Evolutionary conservation across 2,888 invertebrate genomes (phyloP).

Genomic region (Caenorhabditis macrosperma): DNA sequence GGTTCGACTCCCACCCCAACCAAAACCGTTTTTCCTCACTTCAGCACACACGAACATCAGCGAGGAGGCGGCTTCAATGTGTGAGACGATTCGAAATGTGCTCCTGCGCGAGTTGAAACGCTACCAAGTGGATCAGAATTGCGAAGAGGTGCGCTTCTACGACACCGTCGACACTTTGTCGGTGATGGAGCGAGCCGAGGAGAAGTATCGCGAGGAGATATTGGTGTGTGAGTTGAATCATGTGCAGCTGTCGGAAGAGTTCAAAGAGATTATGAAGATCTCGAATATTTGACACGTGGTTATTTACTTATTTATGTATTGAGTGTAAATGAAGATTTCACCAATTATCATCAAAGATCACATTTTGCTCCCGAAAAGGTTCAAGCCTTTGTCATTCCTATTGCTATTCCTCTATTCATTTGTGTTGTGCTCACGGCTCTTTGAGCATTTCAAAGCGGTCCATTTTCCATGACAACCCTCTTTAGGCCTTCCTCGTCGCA

Average conservation of each 20-base stretch:
- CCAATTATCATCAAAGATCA: too few relatives aligned
- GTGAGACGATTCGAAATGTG: conserved; percentile 17
- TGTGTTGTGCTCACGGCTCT: too few relatives aligned
- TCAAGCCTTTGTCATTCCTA: too few relatives aligned
- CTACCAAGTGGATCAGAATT: conserved; percentile 1
- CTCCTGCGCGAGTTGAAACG: conserved; percentile 16
- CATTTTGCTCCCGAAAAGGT: too few relatives aligned
- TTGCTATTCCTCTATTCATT: too few relatives aligned
- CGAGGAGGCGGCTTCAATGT: not conserved
- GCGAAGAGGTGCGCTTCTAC: conserved; percentile 1
- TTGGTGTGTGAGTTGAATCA: conserved; percentile 24
- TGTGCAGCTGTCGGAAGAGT: conserved; percentile 14
- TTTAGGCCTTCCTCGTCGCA: too few relatives aligned
- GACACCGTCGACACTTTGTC: not conserved
- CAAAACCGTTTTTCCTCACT: too few relatives aligned
- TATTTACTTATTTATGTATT: too few relatives aligned
- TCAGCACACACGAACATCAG: conserved; percentile 28
- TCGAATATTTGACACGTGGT: not conserved
- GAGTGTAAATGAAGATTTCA: too few relatives aligned
- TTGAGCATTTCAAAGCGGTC: too few relatives aligned
- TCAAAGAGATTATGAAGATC: not conserved
- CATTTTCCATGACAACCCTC: not conserved
- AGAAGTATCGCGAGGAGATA: conserved; percentile 20
- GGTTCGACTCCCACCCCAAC: too few relatives aligned
- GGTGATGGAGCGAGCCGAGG: conserved; percentile 17